These are phyloP conservation scores for Colistium nudipinnis DNA, from an alignment of 2,113 vertebrate species.

Conservation along the genomic window DNA sequence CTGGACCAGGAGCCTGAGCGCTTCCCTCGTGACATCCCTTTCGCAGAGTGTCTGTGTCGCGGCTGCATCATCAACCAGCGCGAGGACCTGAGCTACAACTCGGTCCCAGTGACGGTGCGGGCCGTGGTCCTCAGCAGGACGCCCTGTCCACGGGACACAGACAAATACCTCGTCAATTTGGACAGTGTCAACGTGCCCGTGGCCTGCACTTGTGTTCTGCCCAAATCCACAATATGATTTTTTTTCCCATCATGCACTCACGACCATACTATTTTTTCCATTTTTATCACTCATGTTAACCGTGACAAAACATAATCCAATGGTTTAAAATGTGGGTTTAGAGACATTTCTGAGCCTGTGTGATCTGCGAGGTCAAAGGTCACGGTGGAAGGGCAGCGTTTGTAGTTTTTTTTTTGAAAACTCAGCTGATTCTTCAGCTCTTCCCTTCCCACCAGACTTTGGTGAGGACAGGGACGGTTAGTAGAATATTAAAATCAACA, in stretches of 20 bases:
- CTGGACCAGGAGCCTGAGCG: conserved; percentile 71
- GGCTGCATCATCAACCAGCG: conserved; percentile 79
- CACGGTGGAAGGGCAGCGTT: no score
- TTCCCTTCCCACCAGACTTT: no score
- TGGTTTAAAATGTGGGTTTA: no score
- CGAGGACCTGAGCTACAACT: conserved; percentile 76
- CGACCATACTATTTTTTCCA: no score
- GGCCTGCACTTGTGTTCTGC: conserved; percentile 84
- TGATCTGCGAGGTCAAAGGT: no score
- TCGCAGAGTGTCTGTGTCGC: conserved; percentile 82
- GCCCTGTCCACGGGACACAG: not conserved
- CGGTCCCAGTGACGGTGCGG: conserved; percentile 69
- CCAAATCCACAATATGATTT: conserved; percentile 9
- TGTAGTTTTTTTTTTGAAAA: no score
- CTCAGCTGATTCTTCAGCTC: no score
- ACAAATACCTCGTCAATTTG: conserved; percentile 55
- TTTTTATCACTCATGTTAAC: no score
- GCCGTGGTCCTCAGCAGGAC: conserved; percentile 75
- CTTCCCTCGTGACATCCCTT: conserved; percentile 72
- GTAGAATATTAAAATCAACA: no score
- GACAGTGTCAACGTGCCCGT: conserved; percentile 76
- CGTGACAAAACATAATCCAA: no score
- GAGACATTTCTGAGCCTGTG: no score
- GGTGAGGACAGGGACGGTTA: no score
- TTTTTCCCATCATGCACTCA: not conserved